Conservation (phyloP, 2,888 invertebrate genomes). For the Atrina japonica region DNA sequence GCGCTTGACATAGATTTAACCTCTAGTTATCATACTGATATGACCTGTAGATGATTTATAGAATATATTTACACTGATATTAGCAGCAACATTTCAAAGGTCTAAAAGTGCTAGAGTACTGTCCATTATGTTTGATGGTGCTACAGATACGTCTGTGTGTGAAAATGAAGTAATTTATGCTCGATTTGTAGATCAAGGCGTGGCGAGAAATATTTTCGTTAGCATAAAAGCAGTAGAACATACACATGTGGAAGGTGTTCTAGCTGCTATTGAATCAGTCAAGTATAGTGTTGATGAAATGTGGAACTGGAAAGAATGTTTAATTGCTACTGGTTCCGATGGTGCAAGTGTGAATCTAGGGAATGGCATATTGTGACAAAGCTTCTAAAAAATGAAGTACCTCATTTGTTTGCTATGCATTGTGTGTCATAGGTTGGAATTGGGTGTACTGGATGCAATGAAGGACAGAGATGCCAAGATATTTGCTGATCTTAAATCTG, state of each 20-base stretch:
- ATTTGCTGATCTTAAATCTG: slow-evolving; percentile 40
- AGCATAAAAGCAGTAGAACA: slow-evolving; percentile 29
- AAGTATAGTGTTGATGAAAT: slow-evolving; percentile 15
- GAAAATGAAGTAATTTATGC: slow-evolving; percentile 36
- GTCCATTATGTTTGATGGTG: slow-evolving; percentile 47
- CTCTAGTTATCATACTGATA: not conserved
- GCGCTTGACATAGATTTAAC: too few relatives aligned
- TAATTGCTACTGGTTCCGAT: slow-evolving; percentile 21
- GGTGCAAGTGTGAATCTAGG: slow-evolving; percentile 35
- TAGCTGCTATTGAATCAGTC: slow-evolving; percentile 14
- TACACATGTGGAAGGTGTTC: slow-evolving; percentile 35
- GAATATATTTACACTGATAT: slow-evolving; percentile 39
- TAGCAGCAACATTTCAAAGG: not conserved
- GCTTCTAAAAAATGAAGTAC: slow-evolving; percentile 34
- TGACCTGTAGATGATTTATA: slow-evolving; percentile 33
- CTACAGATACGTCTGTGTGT: slow-evolving; percentile 32
- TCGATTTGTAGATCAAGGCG: slow-evolving; percentile 27
- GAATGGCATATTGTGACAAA: slow-evolving; percentile 39
- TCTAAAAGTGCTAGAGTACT: slow-evolving; percentile 30
- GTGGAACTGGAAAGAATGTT: slow-evolving; percentile 30
- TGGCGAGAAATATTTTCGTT: too few relatives aligned
- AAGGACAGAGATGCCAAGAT: slow-evolving; percentile 37
- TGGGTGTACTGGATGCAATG: slow-evolving; percentile 47
- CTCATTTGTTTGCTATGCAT: slow-evolving; percentile 40
- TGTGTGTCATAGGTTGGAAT: slow-evolving; percentile 47